Evolutionary conservation across 1,140 invertebrate species (phyloP).

Genomic region (Hypothenemus hampei): DNA sequence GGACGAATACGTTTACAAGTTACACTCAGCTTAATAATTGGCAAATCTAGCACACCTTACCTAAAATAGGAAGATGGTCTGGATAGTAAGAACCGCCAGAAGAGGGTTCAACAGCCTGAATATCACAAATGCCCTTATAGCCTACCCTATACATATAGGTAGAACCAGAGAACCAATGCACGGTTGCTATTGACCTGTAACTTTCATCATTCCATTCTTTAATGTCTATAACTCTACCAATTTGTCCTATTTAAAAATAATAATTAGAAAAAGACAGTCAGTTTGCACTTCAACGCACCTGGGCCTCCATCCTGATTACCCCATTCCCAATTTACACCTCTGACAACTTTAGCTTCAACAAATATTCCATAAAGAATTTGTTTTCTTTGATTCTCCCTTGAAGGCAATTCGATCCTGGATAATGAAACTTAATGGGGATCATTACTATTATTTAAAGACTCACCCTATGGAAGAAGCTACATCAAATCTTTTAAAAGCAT

Average conservation of each 20-base stretch:
- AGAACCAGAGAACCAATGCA: conserved; percentile 73
- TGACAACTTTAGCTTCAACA: conserved; percentile 75
- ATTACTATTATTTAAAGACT: too few relatives aligned
- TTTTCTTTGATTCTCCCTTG: conserved; percentile 61
- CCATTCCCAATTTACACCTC: conserved; percentile 92
- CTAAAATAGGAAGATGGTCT: conserved; percentile 78
- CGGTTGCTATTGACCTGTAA: conserved; percentile 80
- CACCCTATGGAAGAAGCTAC: conserved; percentile 70
- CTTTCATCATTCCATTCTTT: conserved; percentile 88
- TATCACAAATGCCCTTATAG: conserved; percentile 87
- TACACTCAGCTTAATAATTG: too few relatives aligned
- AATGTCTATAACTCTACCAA: conserved; percentile 79
- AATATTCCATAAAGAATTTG: conserved; percentile 77
- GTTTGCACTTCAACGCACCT: too few relatives aligned
- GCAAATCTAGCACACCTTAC: too few relatives aligned
- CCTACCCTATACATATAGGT: conserved; percentile 77
- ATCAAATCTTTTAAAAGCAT: conserved; percentile 76
- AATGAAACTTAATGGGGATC: not conserved
- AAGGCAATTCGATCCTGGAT: conserved; percentile 62
- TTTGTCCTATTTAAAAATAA: conserved; percentile 61
- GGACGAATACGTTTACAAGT: too few relatives aligned
- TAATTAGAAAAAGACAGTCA: too few relatives aligned
- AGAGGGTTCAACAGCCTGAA: conserved; percentile 72
- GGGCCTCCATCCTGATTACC: conserved; percentile 79
- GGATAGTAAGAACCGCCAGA: conserved; percentile 72